phyloP scores from a whole-genome alignment of 2,888 invertebrate species.

The Cerastis rubricosa region DNA sequence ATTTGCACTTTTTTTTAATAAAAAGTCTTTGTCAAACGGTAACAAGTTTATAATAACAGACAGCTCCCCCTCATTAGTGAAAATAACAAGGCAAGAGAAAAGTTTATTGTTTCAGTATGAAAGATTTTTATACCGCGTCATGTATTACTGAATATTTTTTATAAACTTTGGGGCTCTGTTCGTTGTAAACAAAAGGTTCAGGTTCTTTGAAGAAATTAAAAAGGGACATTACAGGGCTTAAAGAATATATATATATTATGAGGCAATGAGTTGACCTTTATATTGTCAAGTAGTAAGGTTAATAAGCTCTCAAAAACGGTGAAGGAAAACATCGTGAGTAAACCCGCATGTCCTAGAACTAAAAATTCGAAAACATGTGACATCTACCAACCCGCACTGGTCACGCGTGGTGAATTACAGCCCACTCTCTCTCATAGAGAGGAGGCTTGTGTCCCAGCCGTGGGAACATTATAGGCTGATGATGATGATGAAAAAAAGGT shows the following conservation, averaged over 20 bases:
- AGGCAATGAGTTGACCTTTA: background rate
- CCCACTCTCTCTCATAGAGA: too few species aligned
- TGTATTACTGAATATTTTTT: constrained; percentile 1
- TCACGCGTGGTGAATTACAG: too few species aligned
- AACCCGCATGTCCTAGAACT: too few species aligned
- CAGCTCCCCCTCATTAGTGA: constrained; percentile 38
- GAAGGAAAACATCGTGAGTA: too few species aligned
- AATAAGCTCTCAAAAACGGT: too few species aligned
- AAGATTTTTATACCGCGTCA: background rate
- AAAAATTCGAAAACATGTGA: too few species aligned
- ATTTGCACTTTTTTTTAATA: background rate
- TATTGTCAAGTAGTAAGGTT: background rate
- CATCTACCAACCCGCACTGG: too few species aligned
- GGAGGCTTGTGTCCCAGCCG: too few species aligned
- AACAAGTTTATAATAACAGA: constrained; percentile 12
- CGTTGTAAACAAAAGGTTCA: too few species aligned
- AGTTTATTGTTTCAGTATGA: background rate
- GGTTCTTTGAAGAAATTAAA: background rate
- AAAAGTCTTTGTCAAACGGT: constrained; percentile 6
- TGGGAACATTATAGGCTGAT: too few species aligned
- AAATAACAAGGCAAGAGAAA: constrained; percentile 27
- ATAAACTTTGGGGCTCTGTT: background rate
- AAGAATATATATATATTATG: background rate
- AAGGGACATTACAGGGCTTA: too few species aligned
- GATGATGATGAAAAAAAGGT: too few species aligned